phyloP scores from a whole-genome alignment of 2,888 invertebrate genomes.

The Chymomyza caudatula region DNA sequence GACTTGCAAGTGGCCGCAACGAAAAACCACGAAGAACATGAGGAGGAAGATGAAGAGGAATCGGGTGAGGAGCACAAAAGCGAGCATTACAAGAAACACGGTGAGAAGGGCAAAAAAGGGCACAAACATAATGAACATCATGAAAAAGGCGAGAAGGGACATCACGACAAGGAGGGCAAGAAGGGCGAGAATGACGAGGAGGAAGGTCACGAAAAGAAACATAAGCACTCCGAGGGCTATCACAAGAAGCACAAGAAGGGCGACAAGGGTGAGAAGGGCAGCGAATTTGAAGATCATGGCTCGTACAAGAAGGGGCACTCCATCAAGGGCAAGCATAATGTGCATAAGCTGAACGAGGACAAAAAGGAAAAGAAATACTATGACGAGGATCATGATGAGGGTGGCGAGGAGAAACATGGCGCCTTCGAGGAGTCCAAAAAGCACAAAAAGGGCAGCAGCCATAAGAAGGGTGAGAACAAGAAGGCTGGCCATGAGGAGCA shows the following conservation, averaged over 20 bases:
- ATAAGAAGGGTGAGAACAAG: slow-evolving; percentile 89
- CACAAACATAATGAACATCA: slow-evolving; percentile 85
- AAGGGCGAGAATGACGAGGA: slow-evolving; percentile 79
- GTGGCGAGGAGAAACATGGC: slow-evolving; percentile 89
- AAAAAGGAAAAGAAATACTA: slow-evolving; percentile 92
- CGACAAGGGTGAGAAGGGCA: slow-evolving; percentile 80
- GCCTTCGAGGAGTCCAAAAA: slow-evolving; percentile 88
- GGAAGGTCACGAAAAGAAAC: slow-evolving; percentile 79
- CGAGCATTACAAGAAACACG: slow-evolving; percentile 83
- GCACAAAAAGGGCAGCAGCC: slow-evolving; percentile 89
- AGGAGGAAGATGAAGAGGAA: slow-evolving; percentile 79
- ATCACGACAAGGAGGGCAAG: slow-evolving; percentile 83
- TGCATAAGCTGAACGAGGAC: slow-evolving; percentile 90
- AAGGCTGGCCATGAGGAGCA: slow-evolving; percentile 87
- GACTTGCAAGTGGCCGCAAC: slow-evolving; percentile 76
- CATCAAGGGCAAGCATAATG: slow-evolving; percentile 90
- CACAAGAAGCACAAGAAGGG: slow-evolving; percentile 79
- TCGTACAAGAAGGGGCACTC: slow-evolving; percentile 90
- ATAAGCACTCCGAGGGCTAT: slow-evolving; percentile 78
- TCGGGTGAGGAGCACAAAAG: slow-evolving; percentile 84
- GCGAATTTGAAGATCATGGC: slow-evolving; percentile 80
- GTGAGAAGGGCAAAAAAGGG: slow-evolving; percentile 85
- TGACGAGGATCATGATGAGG: slow-evolving; percentile 90
- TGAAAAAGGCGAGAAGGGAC: slow-evolving; percentile 84
- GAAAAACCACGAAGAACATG: slow-evolving; percentile 70